These are phyloP conservation scores for Drosophila micromelanica DNA, from an alignment of 1,140 invertebrate species.

Conservation along the genomic window DNA sequence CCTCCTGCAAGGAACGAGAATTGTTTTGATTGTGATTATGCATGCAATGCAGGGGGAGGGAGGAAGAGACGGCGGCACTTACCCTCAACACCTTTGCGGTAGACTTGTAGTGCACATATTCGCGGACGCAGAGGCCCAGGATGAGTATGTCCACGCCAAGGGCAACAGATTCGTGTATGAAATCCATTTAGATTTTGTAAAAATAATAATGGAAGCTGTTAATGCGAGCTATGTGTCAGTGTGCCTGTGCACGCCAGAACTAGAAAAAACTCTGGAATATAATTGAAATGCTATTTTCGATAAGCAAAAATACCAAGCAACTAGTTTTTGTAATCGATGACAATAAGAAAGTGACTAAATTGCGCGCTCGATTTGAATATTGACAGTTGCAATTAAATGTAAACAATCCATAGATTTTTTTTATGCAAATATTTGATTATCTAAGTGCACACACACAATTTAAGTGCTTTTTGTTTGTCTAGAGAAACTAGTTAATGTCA, in stretches of 20 bases:
- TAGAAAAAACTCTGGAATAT: constrained; percentile 1
- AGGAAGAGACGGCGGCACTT: constrained; percentile 85
- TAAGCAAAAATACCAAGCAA: constrained; percentile 28
- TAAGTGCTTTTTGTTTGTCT: constrained; percentile 30
- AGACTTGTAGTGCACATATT: constrained; percentile 89
- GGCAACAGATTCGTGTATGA: constrained; percentile 86
- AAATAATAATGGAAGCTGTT: constrained; percentile 27
- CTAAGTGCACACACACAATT: constrained; percentile 14
- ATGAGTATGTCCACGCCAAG: constrained; percentile 90
- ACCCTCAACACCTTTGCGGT: constrained; percentile 86
- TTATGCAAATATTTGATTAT: constrained; percentile 33
- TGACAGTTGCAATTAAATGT: not conserved
- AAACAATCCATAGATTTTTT: not conserved
- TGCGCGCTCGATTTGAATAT: not conserved
- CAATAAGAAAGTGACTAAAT: not conserved
- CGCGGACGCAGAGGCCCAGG: constrained; percentile 88
- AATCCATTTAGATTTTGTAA: constrained; percentile 63
- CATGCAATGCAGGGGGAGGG: not conserved
- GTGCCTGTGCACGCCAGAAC: constrained; percentile 13
- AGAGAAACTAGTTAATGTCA: not conserved
- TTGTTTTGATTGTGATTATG: constrained; percentile 24
- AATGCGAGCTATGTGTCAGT: constrained; percentile 18
- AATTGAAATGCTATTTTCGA: not conserved
- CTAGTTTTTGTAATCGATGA: not conserved
- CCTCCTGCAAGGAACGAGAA: constrained; percentile 85